phyloP scores from a whole-genome alignment of 2,888 invertebrate genomes.

The Callyntrura guangdongensis region DNA sequence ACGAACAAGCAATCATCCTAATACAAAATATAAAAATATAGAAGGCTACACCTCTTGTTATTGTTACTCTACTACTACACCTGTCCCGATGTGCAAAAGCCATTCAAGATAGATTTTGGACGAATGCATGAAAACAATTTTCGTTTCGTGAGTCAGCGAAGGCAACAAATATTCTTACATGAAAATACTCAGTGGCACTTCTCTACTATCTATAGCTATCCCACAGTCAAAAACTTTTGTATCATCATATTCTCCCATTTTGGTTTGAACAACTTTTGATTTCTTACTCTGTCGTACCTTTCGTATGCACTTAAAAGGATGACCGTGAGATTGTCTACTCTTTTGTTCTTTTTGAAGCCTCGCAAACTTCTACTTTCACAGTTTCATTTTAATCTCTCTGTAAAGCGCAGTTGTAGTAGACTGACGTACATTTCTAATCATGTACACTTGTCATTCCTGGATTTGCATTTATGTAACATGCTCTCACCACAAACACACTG shows the following conservation, averaged over 20 bases:
- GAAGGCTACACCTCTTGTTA: neutral
- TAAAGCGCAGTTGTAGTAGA: neutral
- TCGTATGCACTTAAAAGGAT: neutral
- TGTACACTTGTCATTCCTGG: slow-evolving; percentile 11
- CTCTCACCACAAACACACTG: neutral
- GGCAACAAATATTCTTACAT: neutral
- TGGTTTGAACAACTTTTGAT: slow-evolving; percentile 16
- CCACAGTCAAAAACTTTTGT: slow-evolving; percentile 9
- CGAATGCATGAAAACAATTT: neutral
- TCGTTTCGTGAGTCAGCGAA: too few relatives aligned
- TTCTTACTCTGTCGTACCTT: neutral
- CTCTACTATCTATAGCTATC: neutral
- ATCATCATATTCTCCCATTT: neutral
- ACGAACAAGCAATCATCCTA: slow-evolving; percentile 48
- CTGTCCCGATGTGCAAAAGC: neutral
- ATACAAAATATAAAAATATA: neutral
- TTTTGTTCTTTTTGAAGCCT: too few relatives aligned
- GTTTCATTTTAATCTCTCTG: neutral
- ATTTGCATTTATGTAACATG: slow-evolving; percentile 25
- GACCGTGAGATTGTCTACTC: neutral
- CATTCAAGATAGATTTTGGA: neutral
- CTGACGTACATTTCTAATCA: neutral
- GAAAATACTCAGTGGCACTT: neutral
- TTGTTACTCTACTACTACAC: neutral
- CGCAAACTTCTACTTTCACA: neutral